Percentiles rank a stretch among this genome's conserved stretches.
Conservation (phyloP, 2,797 vertebrate genomes). For the Enteromius anoplus region DNA sequence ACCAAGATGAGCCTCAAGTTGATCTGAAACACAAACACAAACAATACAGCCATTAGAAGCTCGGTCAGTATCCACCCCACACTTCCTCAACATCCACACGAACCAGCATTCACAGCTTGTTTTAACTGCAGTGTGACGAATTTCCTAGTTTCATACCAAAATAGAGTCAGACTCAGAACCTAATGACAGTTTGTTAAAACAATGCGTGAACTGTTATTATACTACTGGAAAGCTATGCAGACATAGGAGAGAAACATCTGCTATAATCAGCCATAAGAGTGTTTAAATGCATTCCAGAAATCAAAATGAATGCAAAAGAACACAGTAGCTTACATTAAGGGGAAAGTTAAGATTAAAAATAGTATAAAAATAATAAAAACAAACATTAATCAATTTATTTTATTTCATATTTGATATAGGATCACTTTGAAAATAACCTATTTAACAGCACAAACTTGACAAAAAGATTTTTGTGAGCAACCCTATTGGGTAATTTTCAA, state of each 20-base stretch:
- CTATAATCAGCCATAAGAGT: not conserved
- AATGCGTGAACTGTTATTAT: not conserved
- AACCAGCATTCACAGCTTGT: not conserved
- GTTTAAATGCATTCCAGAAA: not conserved
- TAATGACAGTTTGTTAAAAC: not conserved
- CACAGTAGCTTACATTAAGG: not conserved
- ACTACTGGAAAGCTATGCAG: not conserved
- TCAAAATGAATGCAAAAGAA: not conserved
- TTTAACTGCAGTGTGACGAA: not conserved
- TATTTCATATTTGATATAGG: not conserved
- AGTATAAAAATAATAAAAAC: not conserved
- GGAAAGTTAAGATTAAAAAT: not conserved
- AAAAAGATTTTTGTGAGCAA: not conserved
- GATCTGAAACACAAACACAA: constrained; percentile 81
- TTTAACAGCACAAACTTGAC: not conserved
- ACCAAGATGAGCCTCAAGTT: constrained; percentile 97
- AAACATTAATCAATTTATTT: not conserved
- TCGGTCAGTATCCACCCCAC: not conserved
- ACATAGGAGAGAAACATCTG: not conserved
- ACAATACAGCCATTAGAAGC: constrained; percentile 13
- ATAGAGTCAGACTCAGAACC: not conserved
- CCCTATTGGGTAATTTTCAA: not conserved
- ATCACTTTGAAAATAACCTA: not conserved
- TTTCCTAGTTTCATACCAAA: not conserved
- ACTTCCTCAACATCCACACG: not conserved